Evolutionary conservation across 2,888 invertebrate genomes (phyloP).

Genomic region (Notodonta ziczac): DNA sequence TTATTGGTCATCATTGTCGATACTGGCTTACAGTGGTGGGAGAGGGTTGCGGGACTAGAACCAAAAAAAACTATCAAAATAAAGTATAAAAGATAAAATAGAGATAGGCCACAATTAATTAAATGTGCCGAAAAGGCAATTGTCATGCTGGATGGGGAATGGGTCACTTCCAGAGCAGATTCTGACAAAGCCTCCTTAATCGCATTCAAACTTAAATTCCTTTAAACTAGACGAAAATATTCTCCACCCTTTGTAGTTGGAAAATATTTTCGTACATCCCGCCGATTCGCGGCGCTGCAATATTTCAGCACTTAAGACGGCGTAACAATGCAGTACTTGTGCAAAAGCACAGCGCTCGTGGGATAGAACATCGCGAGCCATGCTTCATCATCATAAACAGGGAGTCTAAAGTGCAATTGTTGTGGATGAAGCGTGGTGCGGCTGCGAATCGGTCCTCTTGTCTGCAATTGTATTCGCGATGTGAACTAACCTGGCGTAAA

Average conservation of each 20-base stretch:
- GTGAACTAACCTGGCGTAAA: not conserved
- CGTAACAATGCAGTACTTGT: conserved; percentile 73
- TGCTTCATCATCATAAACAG: conserved; percentile 68
- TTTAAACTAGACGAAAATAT: no score
- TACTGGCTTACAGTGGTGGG: no score
- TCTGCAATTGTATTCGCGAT: conserved; percentile 14
- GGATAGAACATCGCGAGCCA: conserved; percentile 66
- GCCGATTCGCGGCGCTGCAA: conserved; percentile 62
- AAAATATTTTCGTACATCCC: conserved; percentile 63
- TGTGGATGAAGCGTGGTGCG: conserved; percentile 33
- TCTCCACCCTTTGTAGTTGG: conserved; percentile 26
- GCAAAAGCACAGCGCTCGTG: conserved; percentile 66
- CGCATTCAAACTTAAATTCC: no score
- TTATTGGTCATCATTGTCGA: no score
- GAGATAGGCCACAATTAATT: no score
- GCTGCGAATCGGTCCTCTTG: conserved; percentile 26
- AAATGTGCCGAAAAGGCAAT: no score
- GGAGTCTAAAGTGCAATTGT: conserved; percentile 46
- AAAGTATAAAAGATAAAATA: no score
- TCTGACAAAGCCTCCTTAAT: no score
- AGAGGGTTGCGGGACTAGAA: no score
- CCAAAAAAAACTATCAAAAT: no score
- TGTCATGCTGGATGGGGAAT: no score
- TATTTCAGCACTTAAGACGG: conserved; percentile 77
- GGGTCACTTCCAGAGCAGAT: no score